Base-by-base conservation (phyloP, 2,113 vertebrate species). In the Melanerpes formicivorus region DNA sequence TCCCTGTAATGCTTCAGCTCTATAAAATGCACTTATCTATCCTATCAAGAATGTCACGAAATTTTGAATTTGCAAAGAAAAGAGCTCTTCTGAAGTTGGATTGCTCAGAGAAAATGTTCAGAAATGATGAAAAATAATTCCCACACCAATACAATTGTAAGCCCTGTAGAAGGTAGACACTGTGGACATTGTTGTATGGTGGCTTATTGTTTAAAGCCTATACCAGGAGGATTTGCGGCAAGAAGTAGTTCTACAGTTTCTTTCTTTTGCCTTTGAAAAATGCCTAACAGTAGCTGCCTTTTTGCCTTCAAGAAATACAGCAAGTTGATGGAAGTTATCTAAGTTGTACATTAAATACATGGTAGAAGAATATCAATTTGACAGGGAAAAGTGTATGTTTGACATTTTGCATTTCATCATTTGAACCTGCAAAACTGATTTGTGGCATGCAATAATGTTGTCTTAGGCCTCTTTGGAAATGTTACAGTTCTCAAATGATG, bases 401-500 rank as follows among this genome's bases (percentile, higher is more conserved):
- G 95, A 94, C 91, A 92, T 80, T 94, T 94, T 88, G 60, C 70
- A 91, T 97, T 97, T 96, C 93, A 93, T 95, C 94, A 79, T 86
- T 91, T 95, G 73, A 95, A 95, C 86, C 93, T 84, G 26, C 59
- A 84, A 81, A 83, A 81, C 59, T 96, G 95, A 96, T 95, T 96
- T 96, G 87, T 94, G 94, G 90, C 84, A 94, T 94, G 87, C 80
- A 97, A 83, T 95, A 95, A 96, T 93, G 90, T 93, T 97, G 85
- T 95, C 94, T 92, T 80, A 87, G 73, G 77, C 64, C 80, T 96
- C 93, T 95, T 89, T 77, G 65, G 81, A 94, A 94, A 70, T 85
- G 71, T 81, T 96, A 84, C 6, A 80, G 64, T 92, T 96, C 80
- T 96, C 62, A 95, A 81, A 87, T 94, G 93, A 90, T 93, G 83